Conservation (phyloP, 2,888 invertebrate genomes). For the Parnassius glacialis region DNA sequence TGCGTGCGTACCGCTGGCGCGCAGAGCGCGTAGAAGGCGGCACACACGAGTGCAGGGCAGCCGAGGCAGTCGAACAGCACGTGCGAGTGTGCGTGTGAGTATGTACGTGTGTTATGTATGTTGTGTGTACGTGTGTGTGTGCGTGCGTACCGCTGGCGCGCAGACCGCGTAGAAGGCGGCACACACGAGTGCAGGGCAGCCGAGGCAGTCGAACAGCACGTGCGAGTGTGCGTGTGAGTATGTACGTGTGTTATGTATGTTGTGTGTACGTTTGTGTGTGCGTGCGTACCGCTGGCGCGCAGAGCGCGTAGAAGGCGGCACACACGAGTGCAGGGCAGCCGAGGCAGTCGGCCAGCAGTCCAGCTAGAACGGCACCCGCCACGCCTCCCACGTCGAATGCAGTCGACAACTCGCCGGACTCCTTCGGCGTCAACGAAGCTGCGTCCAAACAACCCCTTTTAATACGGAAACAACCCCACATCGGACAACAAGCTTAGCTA, state of each 20-base stretch:
- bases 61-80: constrained; percentile 90
- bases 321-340: constrained; percentile 95
- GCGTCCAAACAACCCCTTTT: constrained; percentile 6
- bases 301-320: constrained; percentile 87
- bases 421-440: constrained; percentile 85
- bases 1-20: constrained; percentile 87
- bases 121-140: too few species aligned
- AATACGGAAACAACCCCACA: too few species aligned
- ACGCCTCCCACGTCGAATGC: constrained; percentile 96
- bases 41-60: constrained; percentile 94
- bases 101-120: background rate
- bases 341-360: constrained; percentile 89
- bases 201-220: constrained; percentile 89
- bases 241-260: background rate
- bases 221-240: background rate
- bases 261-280: background rate
- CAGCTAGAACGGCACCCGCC: constrained; percentile 92
- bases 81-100: background rate
- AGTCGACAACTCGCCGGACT: constrained; percentile 89
- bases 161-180: constrained; percentile 88
- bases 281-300: constrained; percentile 89
- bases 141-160: constrained; percentile 87
- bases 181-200: constrained; percentile 94
- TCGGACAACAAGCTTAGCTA: too few species aligned
- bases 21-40: too few species aligned